Conservation (phyloP, 2,888 invertebrate species). For the Eumerus sabulonum region DNA sequence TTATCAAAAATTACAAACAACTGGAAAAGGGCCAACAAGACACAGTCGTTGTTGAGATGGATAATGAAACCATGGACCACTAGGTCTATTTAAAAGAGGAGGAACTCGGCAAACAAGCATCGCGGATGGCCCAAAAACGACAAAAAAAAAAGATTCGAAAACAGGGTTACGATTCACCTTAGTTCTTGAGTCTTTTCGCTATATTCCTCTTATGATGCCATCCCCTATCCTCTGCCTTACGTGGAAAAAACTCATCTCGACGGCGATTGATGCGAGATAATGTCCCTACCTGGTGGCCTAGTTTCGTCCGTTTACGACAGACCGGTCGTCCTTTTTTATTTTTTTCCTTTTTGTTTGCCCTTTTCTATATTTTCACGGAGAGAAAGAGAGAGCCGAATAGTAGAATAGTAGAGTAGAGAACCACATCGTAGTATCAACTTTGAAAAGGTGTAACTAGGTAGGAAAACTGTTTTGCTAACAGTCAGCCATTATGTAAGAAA, state of each 20-base stretch:
- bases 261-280: constrained; percentile 53
- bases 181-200: constrained; percentile 37
- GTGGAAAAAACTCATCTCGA: constrained; percentile 39
- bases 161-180: constrained; percentile 62
- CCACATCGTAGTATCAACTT: too few relatives aligned
- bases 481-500: constrained; percentile 46
- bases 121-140: constrained; percentile 57
- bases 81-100: constrained; percentile 24
- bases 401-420: constrained; percentile 1
- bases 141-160: constrained; percentile 15
- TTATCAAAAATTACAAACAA: constrained; percentile 55
- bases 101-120: constrained; percentile 22
- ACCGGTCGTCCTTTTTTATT: constrained; percentile 16
- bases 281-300: constrained; percentile 61
- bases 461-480: constrained; percentile 36
- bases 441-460: too few relatives aligned
- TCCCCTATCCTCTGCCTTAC: constrained; percentile 9
- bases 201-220: constrained; percentile 8
- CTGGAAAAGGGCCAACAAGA: constrained; percentile 62
- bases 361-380: constrained; percentile 6
- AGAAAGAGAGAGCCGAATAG: constrained; percentile 26
- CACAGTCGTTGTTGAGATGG: constrained; percentile 28
- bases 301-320: constrained; percentile 50
- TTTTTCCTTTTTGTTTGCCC: too few relatives aligned
- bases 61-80: constrained; percentile 21